These are phyloP conservation scores for Tetramorium simillimum DNA, from an alignment of 1,140 invertebrate genomes.

Conservation along the genomic window DNA sequence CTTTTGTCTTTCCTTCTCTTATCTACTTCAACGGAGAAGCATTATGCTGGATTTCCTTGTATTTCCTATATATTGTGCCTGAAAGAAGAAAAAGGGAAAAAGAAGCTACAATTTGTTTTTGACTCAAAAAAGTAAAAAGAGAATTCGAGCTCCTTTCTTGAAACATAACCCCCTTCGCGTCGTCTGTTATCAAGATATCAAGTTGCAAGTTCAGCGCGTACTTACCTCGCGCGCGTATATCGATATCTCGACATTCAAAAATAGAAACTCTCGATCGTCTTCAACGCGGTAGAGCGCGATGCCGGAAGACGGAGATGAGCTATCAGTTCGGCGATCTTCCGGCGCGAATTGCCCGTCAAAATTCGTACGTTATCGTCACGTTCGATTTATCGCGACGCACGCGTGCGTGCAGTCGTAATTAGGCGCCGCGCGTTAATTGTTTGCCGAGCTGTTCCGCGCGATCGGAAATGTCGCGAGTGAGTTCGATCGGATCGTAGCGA, in stretches of 20 bases:
- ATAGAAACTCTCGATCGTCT: neutral
- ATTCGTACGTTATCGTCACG: neutral
- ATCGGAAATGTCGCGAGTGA: neutral
- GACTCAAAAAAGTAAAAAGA: neutral
- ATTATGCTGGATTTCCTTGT: neutral
- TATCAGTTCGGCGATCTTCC: neutral
- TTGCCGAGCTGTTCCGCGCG: neutral
- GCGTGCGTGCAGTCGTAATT: neutral
- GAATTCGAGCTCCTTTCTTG: neutral
- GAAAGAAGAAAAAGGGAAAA: neutral
- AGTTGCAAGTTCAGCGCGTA: neutral
- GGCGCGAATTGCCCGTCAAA: neutral
- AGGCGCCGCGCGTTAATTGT: neutral
- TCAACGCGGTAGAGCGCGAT: neutral
- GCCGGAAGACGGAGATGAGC: neutral
- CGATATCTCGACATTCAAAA: neutral
- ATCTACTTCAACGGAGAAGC: neutral
- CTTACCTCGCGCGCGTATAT: neutral
- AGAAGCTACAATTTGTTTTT: neutral
- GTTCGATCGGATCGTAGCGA: neutral
- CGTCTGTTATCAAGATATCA: neutral
- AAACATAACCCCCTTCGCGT: neutral
- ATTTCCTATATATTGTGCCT: neutral
- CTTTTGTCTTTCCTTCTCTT: neutral
- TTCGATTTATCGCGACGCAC: neutral